Conservation (phyloP, 2,113 vertebrate genomes). For the Strigops habroptila region DNA sequence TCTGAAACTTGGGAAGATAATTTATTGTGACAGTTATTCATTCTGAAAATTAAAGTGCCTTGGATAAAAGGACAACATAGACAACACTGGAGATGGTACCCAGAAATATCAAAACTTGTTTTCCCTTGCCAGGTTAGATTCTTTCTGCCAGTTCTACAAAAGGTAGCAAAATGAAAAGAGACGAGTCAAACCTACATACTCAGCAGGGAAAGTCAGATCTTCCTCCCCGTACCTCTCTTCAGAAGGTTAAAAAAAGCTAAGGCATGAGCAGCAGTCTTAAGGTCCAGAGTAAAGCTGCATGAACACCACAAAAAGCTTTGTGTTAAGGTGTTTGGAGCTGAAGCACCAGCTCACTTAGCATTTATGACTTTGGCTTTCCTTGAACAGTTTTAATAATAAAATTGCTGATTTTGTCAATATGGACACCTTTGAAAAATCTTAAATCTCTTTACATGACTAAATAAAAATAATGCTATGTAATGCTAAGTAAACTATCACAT, state of each 20-base stretch:
- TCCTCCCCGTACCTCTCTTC: background rate
- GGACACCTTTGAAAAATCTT: background rate
- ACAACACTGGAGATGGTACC: background rate
- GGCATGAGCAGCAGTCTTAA: background rate
- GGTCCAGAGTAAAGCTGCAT: background rate
- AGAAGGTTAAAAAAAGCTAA: background rate
- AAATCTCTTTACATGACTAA: background rate
- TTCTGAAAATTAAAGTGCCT: background rate
- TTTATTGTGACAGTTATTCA: background rate
- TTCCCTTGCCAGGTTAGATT: background rate
- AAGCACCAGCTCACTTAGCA: background rate
- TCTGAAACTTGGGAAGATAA: background rate
- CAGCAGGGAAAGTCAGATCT: background rate
- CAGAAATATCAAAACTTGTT: background rate
- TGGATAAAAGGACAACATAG: background rate
- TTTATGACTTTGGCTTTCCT: background rate
- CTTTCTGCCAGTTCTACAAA: background rate
- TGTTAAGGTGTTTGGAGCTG: background rate
- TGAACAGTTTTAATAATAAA: background rate
- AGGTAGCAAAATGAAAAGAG: background rate
- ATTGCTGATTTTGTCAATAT: background rate
- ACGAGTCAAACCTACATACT: background rate
- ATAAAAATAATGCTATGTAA: background rate
- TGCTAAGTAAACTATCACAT: background rate
- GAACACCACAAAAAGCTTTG: background rate